Conservation (phyloP, 2,797 vertebrate genomes). For the Meriones psammophilus region DNA sequence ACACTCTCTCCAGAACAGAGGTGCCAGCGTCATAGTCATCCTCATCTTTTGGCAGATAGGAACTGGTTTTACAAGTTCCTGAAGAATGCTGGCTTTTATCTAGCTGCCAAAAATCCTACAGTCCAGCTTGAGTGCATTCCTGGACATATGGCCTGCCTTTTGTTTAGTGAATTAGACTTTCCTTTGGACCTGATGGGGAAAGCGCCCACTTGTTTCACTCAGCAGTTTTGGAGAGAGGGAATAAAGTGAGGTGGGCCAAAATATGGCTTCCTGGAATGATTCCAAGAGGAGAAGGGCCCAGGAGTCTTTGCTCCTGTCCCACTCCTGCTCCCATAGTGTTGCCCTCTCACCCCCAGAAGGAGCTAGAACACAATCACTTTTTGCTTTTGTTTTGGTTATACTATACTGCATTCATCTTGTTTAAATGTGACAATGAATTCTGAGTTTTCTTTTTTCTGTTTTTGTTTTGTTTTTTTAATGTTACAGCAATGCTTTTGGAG, state of each 20-base stretch:
- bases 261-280: not conserved
- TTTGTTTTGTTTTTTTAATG: not conserved
- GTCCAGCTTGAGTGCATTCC: too few relatives aligned
- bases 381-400: slow-evolving; percentile 21
- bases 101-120: not conserved
- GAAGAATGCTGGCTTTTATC: not conserved
- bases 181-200: not conserved
- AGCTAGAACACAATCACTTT: not conserved
- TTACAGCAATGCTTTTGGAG: slow-evolving; percentile 1
- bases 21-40: not conserved
- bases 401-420: not conserved
- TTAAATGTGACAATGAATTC: slow-evolving; percentile 6
- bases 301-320: not conserved
- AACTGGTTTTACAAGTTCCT: not conserved
- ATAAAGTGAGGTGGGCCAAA: not conserved
- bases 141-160: not conserved
- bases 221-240: not conserved
- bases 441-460: not conserved
- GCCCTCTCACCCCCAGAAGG: not conserved
- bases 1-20: not conserved
- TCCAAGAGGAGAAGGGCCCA: not conserved
- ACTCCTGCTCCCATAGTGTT: not conserved
- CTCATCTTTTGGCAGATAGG: not conserved
- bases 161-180: not conserved
- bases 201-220: not conserved